A percentile compares a stretch with the other conserved stretches of the same genome.
Evolutionary conservation across 2,888 invertebrate genomes (phyloP).

Genomic region (Frankliniella intonsa): DNA sequence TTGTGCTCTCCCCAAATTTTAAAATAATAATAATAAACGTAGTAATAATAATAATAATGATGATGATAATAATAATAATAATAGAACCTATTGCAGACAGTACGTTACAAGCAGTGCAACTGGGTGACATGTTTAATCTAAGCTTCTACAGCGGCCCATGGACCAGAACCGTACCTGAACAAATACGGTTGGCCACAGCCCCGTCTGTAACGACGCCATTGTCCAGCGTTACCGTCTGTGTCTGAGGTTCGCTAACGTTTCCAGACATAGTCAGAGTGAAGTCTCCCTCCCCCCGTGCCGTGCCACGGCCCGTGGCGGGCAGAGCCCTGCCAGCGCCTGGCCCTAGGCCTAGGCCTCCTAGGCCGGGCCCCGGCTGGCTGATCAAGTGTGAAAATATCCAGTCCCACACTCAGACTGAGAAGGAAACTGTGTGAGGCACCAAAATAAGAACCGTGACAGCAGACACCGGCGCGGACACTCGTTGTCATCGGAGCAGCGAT

Average conservation of each 20-base stretch:
- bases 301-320: neutral
- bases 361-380: neutral
- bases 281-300: neutral
- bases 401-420: no score
- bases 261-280: neutral
- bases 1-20: no score
- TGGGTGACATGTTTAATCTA: neutral
- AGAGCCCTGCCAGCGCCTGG: neutral
- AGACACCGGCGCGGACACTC: no score
- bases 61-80: neutral
- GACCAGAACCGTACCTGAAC: slow-evolving; percentile 7
- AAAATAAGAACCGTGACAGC: no score
- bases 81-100: neutral
- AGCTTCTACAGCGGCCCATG: neutral
- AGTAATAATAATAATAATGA: neutral
- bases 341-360: neutral
- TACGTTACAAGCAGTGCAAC: neutral
- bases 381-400: no score
- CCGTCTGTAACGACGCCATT: neutral
- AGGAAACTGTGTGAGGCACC: no score
- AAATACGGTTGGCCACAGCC: slow-evolving; percentile 24
- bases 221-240: slow-evolving; percentile 13
- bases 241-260: neutral
- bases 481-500: no score
- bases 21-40: neutral